Percentiles rank a stretch among this genome's conserved stretches.
phyloP scores from a whole-genome alignment of 2,888 invertebrate species.

The Poecilus cupreus region DNA sequence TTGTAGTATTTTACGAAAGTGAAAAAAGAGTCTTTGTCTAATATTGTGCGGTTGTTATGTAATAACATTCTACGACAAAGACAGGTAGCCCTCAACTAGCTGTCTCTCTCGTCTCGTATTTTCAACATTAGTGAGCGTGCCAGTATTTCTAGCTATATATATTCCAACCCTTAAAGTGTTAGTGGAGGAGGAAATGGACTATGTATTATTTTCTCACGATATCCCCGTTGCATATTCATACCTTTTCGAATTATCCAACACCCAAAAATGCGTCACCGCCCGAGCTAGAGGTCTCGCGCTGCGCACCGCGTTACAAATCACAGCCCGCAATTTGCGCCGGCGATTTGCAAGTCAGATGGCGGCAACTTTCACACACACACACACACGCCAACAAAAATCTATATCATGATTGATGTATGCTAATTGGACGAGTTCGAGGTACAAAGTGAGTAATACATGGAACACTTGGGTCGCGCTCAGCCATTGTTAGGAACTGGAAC shows the following conservation, averaged over 20 bases:
- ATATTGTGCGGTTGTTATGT: no score
- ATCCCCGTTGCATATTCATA: conserved; percentile 1
- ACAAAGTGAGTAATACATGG: conserved; percentile 2
- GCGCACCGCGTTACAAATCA: neutral
- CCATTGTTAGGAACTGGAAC: no score
- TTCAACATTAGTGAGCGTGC: no score
- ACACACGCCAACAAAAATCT: conserved; percentile 30
- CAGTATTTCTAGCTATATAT: no score
- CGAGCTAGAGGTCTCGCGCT: neutral
- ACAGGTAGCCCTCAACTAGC: no score
- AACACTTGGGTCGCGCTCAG: neutral
- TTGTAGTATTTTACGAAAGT: no score
- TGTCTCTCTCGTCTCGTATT: no score
- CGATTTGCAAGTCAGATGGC: conserved; percentile 33
- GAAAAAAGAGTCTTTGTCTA: no score
- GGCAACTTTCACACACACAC: conserved; percentile 31
- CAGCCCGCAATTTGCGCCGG: neutral
- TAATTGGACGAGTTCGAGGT: conserved; percentile 19
- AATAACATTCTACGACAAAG: no score
- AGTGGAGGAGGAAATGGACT: no score
- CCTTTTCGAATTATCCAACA: neutral
- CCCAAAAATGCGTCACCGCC: conserved; percentile 13
- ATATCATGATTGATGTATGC: conserved; percentile 36
- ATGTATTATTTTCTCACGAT: neutral
- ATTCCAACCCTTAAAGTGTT: no score